These are phyloP conservation scores for Bergia puertoricense DNA, from an alignment of 92 coral and sea anemone species.

Conservation along the genomic window DNA sequence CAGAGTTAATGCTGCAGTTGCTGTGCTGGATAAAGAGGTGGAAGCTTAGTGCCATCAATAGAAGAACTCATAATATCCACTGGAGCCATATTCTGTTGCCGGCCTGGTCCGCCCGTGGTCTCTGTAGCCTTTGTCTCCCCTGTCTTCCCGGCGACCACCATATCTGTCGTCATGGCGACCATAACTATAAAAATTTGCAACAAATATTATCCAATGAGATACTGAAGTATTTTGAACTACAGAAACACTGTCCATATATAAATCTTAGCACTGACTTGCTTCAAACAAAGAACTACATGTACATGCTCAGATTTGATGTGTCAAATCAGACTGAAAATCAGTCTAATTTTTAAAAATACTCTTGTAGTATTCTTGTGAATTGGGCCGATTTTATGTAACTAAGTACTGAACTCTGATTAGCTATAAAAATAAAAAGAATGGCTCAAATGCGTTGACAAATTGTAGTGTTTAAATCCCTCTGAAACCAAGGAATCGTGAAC, in stretches of 20 bases:
- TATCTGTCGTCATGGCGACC: constrained; percentile 42
- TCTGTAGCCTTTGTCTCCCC: constrained; percentile 14
- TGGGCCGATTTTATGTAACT: background rate
- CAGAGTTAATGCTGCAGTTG: background rate
- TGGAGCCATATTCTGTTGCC: constrained; percentile 39
- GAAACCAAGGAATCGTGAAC: too few relatives aligned
- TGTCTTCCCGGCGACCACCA: constrained; percentile 39
- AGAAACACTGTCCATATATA: background rate
- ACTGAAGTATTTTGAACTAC: background rate
- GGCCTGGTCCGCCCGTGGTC: constrained; percentile 38
- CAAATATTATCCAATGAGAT: background rate
- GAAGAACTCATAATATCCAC: constrained; percentile 38
- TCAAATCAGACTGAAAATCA: too few relatives aligned
- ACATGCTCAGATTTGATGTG: background rate
- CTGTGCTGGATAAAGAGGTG: background rate
- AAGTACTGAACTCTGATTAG: background rate
- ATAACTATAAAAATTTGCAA: background rate
- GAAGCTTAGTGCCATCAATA: background rate
- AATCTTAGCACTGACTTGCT: too few relatives aligned
- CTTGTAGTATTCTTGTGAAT: background rate
- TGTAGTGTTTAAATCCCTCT: too few relatives aligned
- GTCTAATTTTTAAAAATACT: too few relatives aligned
- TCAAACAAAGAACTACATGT: background rate
- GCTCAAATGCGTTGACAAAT: too few relatives aligned
- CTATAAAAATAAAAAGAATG: background rate